Conservation (phyloP, 2,888 invertebrate species). For the Colostygia pectinataria region DNA sequence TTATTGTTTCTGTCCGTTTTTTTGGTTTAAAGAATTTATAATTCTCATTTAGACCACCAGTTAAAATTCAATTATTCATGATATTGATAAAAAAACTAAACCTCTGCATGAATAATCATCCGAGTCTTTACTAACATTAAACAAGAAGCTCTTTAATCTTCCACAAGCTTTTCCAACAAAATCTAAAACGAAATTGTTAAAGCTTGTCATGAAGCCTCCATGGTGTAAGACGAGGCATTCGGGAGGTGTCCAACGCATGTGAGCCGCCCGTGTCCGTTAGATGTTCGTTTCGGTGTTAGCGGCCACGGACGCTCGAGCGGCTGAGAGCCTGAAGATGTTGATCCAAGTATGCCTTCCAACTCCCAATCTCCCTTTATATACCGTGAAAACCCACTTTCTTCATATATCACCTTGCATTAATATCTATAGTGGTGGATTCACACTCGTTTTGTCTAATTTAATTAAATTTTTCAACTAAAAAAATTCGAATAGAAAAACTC, state of each 20-base stretch:
- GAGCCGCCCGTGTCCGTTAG: slow-evolving; percentile 72
- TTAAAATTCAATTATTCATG: too few relatives aligned
- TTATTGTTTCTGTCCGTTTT: too few relatives aligned
- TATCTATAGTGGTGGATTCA: too few relatives aligned
- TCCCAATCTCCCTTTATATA: not conserved
- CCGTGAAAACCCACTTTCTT: not conserved
- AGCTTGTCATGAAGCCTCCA: not conserved
- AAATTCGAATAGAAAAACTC: too few relatives aligned
- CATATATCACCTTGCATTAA: too few relatives aligned
- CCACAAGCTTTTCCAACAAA: not conserved
- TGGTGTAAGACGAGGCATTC: slow-evolving; percentile 26
- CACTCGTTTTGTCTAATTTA: too few relatives aligned
- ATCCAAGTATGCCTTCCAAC: slow-evolving; percentile 52
- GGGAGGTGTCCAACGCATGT: slow-evolving; percentile 34
- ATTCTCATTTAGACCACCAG: too few relatives aligned
- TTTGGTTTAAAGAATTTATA: too few relatives aligned
- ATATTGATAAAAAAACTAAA: too few relatives aligned
- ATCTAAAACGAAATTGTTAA: not conserved
- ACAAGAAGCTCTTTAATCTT: not conserved
- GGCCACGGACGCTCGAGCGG: slow-evolving; percentile 65
- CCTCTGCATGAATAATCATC: too few relatives aligned
- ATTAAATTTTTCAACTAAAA: too few relatives aligned
- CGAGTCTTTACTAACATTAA: not conserved
- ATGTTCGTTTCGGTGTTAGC: slow-evolving; percentile 79
- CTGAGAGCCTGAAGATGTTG: slow-evolving; percentile 50